phyloP scores from a whole-genome alignment of 2,797 vertebrate genomes.

The Novumbra hubbsi region DNA sequence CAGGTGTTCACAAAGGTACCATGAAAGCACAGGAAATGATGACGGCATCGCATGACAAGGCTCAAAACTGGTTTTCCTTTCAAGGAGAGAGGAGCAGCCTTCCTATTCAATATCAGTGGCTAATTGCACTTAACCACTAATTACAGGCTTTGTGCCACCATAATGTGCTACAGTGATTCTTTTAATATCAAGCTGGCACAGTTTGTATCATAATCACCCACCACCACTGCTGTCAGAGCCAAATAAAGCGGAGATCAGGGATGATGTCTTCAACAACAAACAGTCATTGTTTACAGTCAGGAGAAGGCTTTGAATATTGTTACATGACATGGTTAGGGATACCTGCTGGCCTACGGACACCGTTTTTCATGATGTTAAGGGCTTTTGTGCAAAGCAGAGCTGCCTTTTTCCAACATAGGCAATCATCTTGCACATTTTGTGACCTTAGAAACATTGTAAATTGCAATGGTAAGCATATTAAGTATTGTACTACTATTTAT shows the following conservation, averaged over 20 bases:
- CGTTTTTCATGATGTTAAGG: background rate
- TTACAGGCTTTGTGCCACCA: background rate
- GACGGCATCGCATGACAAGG: background rate
- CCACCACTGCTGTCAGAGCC: background rate
- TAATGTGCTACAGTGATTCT: background rate
- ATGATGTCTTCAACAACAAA: background rate
- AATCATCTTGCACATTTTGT: background rate
- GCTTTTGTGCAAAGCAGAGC: background rate
- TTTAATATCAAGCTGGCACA: background rate
- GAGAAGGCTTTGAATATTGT: background rate
- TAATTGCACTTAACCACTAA: constrained; percentile 8
- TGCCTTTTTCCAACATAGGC: background rate
- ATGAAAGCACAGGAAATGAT: background rate
- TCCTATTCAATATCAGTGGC: constrained; percentile 1
- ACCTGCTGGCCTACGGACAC: background rate
- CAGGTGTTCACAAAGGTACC: constrained; percentile 1
- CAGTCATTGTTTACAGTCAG: background rate
- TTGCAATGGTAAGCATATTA: background rate
- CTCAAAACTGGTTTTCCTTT: background rate
- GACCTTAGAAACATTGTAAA: background rate
- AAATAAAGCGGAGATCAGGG: constrained; percentile 2
- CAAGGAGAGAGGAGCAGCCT: background rate
- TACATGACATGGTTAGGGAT: background rate
- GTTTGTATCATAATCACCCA: background rate
- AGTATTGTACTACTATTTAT: background rate